A percentile compares a stretch with the other conserved stretches of the same genome.
Evolutionary conservation across 2,888 invertebrate species (phyloP).

Genomic region (Carabus problematicus): DNA sequence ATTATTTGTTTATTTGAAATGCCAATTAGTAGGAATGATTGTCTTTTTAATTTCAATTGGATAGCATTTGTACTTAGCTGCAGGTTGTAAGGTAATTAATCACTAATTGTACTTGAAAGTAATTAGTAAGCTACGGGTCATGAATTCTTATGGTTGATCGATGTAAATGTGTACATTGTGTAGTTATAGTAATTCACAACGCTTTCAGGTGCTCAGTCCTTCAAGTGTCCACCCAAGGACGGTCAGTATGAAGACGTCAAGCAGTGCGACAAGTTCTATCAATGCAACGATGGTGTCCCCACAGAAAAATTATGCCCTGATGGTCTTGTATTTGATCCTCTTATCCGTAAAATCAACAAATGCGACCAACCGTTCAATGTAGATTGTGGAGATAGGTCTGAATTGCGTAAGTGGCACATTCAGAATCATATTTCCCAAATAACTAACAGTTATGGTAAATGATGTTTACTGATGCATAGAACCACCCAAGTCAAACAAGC

Average conservation of each 20-base stretch:
- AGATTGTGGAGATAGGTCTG: slow-evolving; percentile 86
- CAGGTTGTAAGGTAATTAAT: too few relatives aligned
- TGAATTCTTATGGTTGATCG: too few relatives aligned
- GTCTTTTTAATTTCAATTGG: too few relatives aligned
- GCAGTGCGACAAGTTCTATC: slow-evolving; percentile 89
- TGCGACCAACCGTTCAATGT: slow-evolving; percentile 94
- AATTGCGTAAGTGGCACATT: slow-evolving; percentile 77
- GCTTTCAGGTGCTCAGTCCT: slow-evolving; percentile 63
- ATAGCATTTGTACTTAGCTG: too few relatives aligned
- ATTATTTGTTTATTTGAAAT: too few relatives aligned
- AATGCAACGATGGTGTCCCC: slow-evolving; percentile 76
- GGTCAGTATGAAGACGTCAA: slow-evolving; percentile 80
- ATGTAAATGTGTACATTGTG: too few relatives aligned
- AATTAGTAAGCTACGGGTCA: too few relatives aligned
- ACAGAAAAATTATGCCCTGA: slow-evolving; percentile 84
- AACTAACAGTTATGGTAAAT: background rate
- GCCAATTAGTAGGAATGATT: too few relatives aligned
- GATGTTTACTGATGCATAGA: slow-evolving; percentile 63
- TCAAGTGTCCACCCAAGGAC: slow-evolving; percentile 81
- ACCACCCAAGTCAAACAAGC: slow-evolving; percentile 72
- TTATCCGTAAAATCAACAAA: slow-evolving; percentile 86
- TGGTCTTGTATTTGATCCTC: slow-evolving; percentile 86
- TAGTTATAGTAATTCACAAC: too few relatives aligned
- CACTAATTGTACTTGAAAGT: too few relatives aligned
- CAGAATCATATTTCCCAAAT: slow-evolving; percentile 11